Base-by-base conservation (phyloP, 2,797 vertebrate genomes). In the Anguilla megastoma region DNA sequence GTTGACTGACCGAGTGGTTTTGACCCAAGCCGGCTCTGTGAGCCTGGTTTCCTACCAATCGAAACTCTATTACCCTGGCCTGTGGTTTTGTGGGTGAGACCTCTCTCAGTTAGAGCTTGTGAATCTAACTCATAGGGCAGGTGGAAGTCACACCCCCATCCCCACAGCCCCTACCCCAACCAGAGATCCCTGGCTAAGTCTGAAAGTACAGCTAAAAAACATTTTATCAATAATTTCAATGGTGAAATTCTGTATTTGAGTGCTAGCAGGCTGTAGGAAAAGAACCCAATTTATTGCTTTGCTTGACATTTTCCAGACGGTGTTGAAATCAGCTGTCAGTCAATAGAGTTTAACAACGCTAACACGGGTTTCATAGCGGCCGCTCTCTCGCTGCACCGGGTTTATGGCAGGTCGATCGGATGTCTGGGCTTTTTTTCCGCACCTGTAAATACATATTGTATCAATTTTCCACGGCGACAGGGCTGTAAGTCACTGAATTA, bases 401-500 rank as follows among this genome's bases (percentile, higher is more conserved):
- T 84, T 85, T 82, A 69, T 52, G 69, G 56, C 24, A 60, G 74
- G 8, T 71, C 18, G 33, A 86, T 86, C 83, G 58, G 48, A 18
- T 18, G 76, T 76, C 41, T 16, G 45, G 0, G 74, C 74, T 56
- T 85, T 58, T 41, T 85, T 36, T 76, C 71, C 33, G 14, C 14
- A 18, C 80, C 27, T 66, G 58, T 87, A 87, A 66, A 16, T 84
- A 76, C 48, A 54, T 48, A 84, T 71, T 33, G 48, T 66, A 30
- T 41, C 79, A 79, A 69, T 56, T 86, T 86, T 60, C 84, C n/a
- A 16, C 27, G 66, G 14, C 50, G 36, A 52, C 33, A 80, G 69
- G 54, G 86, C 60, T n/a, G 63, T 85, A 84, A 84, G 76, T 89
- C 79, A 89, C 50, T 7, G 33, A 27, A 84, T 86, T 86, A 89